Evolutionary conservation across 2,113 vertebrate genomes (phyloP).

Genomic region (Clarias batrachus): DNA sequence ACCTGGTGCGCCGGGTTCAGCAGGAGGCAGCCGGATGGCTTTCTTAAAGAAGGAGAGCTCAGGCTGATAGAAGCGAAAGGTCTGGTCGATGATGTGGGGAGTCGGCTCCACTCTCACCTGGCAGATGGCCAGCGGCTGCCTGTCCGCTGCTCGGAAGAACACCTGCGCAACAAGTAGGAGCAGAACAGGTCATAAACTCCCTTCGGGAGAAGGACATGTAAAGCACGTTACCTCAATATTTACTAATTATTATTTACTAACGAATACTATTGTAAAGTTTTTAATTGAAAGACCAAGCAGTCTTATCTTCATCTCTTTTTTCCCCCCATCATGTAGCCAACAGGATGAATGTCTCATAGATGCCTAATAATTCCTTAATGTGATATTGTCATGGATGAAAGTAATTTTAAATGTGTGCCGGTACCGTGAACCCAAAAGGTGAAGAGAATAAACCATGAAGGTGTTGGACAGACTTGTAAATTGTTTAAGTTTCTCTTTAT

Average conservation of each 20-base stretch:
- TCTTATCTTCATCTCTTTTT: not conserved
- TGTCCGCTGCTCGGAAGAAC: conserved; percentile 74
- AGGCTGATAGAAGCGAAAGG: conserved; percentile 91
- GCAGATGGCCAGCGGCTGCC: conserved; percentile 82
- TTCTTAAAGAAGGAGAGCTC: conserved; percentile 95
- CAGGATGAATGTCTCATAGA: not conserved
- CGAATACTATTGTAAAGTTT: too few species aligned
- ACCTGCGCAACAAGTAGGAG: conserved; percentile 70
- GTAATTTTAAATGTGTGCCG: too few species aligned
- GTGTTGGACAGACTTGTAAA: too few species aligned
- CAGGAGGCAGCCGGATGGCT: conserved; percentile 85
- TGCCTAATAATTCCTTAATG: not conserved
- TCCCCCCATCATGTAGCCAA: not conserved
- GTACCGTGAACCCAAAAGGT: too few species aligned
- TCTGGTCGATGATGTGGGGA: conserved; percentile 86
- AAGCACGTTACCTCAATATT: conserved; percentile 1
- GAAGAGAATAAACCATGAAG: too few species aligned
- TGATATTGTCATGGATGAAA: too few species aligned
- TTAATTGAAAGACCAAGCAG: not conserved
- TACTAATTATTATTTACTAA: not conserved
- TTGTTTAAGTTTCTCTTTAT: too few species aligned
- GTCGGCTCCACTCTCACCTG: conserved; percentile 82
- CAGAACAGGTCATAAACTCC: not conserved
- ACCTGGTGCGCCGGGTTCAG: conserved; percentile 80
- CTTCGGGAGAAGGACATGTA: not conserved